Percentiles rank a stretch among this genome's conserved stretches.
These are phyloP conservation scores for Spondyliosoma cantharus DNA, from an alignment of 2,797 vertebrate genomes.

Conservation along the genomic window DNA sequence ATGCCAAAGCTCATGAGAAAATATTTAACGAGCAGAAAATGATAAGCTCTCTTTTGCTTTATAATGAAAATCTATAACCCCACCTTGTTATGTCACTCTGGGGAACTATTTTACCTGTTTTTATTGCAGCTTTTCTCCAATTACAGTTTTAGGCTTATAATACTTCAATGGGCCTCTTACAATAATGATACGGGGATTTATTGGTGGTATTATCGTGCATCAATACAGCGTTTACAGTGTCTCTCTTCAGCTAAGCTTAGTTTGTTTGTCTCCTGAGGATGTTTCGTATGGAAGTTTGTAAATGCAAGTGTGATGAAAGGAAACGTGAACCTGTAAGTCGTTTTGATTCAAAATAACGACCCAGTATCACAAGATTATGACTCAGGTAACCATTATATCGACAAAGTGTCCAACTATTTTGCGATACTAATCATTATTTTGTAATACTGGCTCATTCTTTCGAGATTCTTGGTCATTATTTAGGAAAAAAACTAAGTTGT, in stretches of 20 bases:
- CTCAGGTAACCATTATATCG: too few species aligned
- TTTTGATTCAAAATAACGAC: too few species aligned
- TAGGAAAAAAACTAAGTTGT: too few species aligned
- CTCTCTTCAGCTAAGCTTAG: background rate
- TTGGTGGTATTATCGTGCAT: background rate
- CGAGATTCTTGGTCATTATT: too few species aligned
- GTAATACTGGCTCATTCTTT: too few species aligned
- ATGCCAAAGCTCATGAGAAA: background rate
- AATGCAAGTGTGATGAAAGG: too few species aligned
- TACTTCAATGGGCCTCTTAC: background rate
- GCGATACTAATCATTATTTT: too few species aligned
- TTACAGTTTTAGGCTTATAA: background rate
- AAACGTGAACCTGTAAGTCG: too few species aligned
- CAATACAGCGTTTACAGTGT: background rate
- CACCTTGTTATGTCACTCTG: background rate
- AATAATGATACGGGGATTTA: background rate
- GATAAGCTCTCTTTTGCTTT: background rate
- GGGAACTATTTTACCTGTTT: background rate
- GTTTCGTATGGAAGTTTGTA: too few species aligned
- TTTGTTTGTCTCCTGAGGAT: background rate
- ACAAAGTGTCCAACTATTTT: too few species aligned
- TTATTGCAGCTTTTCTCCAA: slow-evolving; percentile 17
- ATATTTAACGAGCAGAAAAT: background rate
- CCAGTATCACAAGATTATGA: too few species aligned
- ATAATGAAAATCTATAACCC: background rate